phyloP scores from a whole-genome alignment of 2,113 vertebrate species.

The Calidris pygmaea region DNA sequence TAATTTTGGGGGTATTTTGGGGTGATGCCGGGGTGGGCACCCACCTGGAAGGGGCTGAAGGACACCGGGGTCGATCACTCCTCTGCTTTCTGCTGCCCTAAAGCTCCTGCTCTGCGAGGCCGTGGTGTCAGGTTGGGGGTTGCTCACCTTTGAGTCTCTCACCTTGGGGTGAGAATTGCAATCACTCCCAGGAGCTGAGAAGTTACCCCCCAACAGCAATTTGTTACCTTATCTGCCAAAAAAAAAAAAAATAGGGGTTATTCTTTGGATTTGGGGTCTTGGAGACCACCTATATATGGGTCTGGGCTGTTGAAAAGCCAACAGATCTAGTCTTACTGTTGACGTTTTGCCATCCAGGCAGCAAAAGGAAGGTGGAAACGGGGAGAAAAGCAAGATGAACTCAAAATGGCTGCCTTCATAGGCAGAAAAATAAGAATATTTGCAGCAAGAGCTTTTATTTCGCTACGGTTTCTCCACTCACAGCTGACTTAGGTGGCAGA shows the following conservation, averaged over 20 bases:
- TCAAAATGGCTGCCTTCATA: background rate
- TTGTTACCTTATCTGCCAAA: background rate
- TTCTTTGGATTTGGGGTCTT: background rate
- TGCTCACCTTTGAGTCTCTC: background rate
- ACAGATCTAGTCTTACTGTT: background rate
- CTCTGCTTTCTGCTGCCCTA: background rate
- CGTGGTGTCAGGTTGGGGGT: background rate
- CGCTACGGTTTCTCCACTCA: background rate
- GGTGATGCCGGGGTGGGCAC: fast-evolving
- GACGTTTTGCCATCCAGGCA: background rate
- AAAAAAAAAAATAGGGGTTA: background rate
- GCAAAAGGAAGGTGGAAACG: background rate
- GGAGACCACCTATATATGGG: background rate
- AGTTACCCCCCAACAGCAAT: background rate
- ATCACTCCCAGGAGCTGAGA: background rate
- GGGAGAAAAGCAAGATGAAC: background rate
- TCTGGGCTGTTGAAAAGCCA: background rate
- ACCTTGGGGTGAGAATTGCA: background rate
- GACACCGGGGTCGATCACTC: fast-evolving
- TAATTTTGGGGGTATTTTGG: background rate
- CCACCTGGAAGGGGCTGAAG: background rate
- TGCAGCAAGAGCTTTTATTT: background rate
- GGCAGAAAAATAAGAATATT: background rate
- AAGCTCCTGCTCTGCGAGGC: background rate
- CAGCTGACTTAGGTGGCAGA: background rate